phyloP scores from a whole-genome alignment of 2,888 invertebrate genomes.

The Pollenia angustigena region DNA sequence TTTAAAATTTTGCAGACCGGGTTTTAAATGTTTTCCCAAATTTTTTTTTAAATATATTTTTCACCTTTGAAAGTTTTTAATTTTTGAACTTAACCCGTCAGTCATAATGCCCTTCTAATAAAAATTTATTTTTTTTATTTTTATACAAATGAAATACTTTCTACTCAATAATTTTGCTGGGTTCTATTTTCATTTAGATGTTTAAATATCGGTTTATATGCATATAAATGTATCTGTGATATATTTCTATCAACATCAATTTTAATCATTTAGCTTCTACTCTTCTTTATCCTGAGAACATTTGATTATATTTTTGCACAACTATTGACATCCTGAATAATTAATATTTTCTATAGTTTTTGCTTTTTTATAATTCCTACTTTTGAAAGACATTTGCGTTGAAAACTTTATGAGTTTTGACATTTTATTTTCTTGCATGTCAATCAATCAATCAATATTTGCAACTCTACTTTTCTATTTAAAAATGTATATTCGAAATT shows the following conservation, averaged over 20 bases:
- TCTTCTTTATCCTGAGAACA: neutral
- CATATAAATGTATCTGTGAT: too few species aligned
- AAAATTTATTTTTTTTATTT: too few species aligned
- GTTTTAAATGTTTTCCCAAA: too few species aligned
- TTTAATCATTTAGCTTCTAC: slow-evolving; percentile 9
- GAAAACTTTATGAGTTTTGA: slow-evolving; percentile 7
- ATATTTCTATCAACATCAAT: slow-evolving; percentile 14
- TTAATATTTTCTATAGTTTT: slow-evolving; percentile 2
- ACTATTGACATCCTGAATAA: slow-evolving; percentile 28
- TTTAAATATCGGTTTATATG: neutral
- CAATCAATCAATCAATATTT: slow-evolving; percentile 39
- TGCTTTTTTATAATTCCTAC: neutral
- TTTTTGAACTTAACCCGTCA: too few species aligned
- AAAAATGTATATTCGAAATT: neutral
- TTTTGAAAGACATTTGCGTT: slow-evolving; percentile 21
- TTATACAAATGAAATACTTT: too few species aligned
- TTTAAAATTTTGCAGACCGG: too few species aligned
- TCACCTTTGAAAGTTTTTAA: too few species aligned
- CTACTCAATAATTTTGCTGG: neutral
- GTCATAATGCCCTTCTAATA: too few species aligned
- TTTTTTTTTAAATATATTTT: too few species aligned
- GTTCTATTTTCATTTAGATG: neutral
- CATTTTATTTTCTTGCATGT: neutral
- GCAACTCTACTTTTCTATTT: neutral
- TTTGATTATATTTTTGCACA: slow-evolving; percentile 10